Conservation (phyloP, 2,797 vertebrate species). For the Ceyx erithaca region DNA sequence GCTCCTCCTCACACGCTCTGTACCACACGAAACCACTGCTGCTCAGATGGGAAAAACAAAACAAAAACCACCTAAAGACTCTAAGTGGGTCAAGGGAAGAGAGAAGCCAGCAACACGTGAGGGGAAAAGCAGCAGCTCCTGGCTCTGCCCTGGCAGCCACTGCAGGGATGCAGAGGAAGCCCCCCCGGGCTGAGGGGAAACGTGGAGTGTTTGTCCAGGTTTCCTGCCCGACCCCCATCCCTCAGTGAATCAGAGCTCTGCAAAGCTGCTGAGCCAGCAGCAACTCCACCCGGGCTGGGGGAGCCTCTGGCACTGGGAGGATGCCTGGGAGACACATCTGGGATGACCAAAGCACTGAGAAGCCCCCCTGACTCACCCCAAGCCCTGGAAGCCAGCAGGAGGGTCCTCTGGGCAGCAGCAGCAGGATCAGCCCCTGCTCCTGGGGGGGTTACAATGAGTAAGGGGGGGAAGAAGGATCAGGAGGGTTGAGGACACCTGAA, state of each 20-base stretch:
- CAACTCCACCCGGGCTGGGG: neutral
- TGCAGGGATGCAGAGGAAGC: neutral
- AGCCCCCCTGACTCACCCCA: neutral
- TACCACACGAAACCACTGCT: neutral
- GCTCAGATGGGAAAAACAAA: neutral
- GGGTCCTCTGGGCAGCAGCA: accelerated
- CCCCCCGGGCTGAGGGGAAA: neutral
- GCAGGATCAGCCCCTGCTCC: accelerated
- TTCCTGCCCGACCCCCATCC: neutral
- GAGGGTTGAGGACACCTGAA: neutral
- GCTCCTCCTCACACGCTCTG: neutral
- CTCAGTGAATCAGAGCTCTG: neutral
- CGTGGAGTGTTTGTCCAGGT: neutral
- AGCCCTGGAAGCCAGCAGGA: accelerated
- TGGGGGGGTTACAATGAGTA: neutral
- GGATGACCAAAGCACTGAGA: accelerated
- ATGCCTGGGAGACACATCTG: accelerated
- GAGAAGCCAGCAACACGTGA: neutral
- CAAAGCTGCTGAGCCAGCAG: conserved; percentile 41
- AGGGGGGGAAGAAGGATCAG: accelerated
- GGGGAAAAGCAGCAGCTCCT: neutral
- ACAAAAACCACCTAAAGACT: too few species aligned
- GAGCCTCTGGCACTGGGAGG: neutral
- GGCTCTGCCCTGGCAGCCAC: neutral
- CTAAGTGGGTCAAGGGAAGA: neutral